Evolutionary conservation across 2,113 vertebrate species (phyloP).

Genomic region (Otocyon megalotis): DNA sequence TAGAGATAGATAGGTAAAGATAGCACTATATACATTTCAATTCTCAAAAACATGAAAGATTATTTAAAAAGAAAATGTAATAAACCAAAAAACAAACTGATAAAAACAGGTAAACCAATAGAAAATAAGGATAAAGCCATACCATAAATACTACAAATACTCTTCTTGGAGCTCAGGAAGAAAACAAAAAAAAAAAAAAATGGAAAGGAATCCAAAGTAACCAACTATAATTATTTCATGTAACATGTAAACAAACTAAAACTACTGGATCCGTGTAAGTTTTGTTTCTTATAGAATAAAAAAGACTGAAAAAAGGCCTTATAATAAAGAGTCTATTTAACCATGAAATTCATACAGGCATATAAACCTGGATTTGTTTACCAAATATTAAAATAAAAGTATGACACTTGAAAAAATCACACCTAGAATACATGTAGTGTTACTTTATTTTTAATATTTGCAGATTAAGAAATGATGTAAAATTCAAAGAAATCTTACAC

Average conservation of each 20-base stretch:
- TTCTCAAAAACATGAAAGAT: not conserved
- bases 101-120: not conserved
- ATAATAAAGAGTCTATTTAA: not conserved
- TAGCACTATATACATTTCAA: not conserved
- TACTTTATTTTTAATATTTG: not conserved
- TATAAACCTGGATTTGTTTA: not conserved
- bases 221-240: not conserved
- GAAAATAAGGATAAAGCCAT: not conserved
- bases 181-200: not conserved
- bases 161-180: not conserved
- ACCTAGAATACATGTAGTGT: not conserved
- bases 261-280: not conserved
- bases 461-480: not conserved
- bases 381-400: not conserved
- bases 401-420: not conserved
- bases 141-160: not conserved
- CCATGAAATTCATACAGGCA: not conserved
- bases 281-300: not conserved
- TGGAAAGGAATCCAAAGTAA: not conserved
- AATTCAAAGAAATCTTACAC: not conserved
- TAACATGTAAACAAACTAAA: not conserved
- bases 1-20: not conserved
- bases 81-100: not conserved
- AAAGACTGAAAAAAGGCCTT: not conserved
- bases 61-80: not conserved